These are phyloP conservation scores for Boleophthalmus pectinirostris DNA, from an alignment of 2,113 vertebrate species.

Conservation along the genomic window DNA sequence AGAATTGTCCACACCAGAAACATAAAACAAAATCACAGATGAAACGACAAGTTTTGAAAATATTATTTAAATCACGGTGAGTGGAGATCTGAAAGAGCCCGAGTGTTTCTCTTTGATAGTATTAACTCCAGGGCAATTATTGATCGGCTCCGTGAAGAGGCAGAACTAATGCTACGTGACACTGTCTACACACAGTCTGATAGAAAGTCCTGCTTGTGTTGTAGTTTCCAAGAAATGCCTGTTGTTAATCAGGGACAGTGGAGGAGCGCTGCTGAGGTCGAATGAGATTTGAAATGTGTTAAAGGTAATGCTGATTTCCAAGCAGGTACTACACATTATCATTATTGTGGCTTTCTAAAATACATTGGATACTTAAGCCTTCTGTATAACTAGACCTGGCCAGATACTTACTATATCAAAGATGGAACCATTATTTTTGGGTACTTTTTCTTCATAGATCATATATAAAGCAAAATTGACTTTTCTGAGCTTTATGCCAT, in stretches of 20 bases:
- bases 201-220: not conserved
- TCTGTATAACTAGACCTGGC: no score
- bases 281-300: not conserved
- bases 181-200: slow-evolving; percentile 2
- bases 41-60: not conserved
- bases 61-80: not conserved
- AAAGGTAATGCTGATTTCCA: no score
- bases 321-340: no score
- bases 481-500: no score
- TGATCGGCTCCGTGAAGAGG: slow-evolving; percentile 29
- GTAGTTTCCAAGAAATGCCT: not conserved
- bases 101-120: slow-evolving; percentile 47
- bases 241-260: not conserved
- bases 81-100: slow-evolving; percentile 27
- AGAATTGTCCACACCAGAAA: not conserved
- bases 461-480: no score
- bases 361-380: no score
- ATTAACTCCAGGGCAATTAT: slow-evolving; percentile 58
- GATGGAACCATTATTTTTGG: no score
- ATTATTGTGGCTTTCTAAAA: no score
- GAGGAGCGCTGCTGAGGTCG: not conserved
- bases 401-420: no score
- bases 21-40: slow-evolving; percentile 10
- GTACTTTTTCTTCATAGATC: no score
- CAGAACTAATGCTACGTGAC: slow-evolving; percentile 19